phyloP scores from a whole-genome alignment of 2,888 invertebrate species.

The Mesopsocus fuscifrons region DNA sequence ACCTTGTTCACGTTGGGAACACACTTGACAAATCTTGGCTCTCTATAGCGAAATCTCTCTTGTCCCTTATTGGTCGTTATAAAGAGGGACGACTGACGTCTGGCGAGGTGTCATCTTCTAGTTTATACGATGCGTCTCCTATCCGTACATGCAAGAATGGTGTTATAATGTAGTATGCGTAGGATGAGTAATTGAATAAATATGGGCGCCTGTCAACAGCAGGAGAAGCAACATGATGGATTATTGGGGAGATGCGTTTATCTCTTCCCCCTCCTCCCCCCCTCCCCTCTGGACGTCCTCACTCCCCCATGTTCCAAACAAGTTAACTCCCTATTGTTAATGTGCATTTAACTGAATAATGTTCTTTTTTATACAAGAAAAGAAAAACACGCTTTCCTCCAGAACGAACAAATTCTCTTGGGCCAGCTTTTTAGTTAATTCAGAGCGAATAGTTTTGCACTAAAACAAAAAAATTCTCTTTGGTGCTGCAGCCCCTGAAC shows the following conservation, averaged over 20 bases:
- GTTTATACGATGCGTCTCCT: too few species aligned
- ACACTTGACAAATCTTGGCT: too few species aligned
- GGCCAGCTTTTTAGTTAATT: neutral
- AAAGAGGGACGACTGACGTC: too few species aligned
- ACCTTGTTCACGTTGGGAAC: too few species aligned
- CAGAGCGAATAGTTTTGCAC: too few species aligned
- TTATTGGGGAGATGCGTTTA: neutral
- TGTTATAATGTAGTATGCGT: too few species aligned
- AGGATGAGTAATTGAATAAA: conserved; percentile 8
- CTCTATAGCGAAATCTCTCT: too few species aligned
- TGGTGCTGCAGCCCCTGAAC: neutral
- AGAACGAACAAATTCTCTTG: neutral
- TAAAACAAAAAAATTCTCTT: too few species aligned
- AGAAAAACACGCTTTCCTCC: neutral
- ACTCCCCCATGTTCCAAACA: too few species aligned
- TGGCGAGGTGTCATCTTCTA: too few species aligned
- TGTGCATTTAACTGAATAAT: neutral
- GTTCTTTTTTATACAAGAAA: neutral
- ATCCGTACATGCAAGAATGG: too few species aligned
- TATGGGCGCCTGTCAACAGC: conserved; percentile 5
- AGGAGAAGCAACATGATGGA: conserved; percentile 6
- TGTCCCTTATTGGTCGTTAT: too few species aligned
- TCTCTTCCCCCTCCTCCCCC: neutral
- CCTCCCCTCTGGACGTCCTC: neutral
- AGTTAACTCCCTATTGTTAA: neutral